Conservation (phyloP, 2,113 vertebrate species). For the Suricata suricatta region DNA sequence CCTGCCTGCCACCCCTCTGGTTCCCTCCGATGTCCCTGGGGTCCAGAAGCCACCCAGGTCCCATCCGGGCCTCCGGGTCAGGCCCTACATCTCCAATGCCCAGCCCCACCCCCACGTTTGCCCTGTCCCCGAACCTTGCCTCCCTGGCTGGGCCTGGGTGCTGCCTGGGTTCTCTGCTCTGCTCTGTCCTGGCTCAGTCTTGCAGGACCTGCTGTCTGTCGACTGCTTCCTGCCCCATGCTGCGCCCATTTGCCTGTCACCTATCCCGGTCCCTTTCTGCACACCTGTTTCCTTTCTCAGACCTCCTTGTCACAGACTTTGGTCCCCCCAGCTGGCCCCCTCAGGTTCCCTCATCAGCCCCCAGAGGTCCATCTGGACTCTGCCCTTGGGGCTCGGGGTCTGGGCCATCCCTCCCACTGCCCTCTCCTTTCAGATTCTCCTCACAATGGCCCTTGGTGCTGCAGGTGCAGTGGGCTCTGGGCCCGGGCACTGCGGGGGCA, state of each 20-base stretch:
- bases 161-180: not conserved
- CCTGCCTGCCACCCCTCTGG: not conserved
- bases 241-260: accelerated
- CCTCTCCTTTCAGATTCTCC: conserved; percentile 74
- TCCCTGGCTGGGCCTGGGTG: no score
- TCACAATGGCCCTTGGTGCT: conserved; percentile 74
- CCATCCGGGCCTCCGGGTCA: not conserved
- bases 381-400: not conserved
- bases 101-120: no score
- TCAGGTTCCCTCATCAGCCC: not conserved
- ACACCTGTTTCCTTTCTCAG: not conserved
- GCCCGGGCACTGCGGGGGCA: conserved; percentile 58
- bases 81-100: no score
- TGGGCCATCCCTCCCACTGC: not conserved
- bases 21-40: not conserved
- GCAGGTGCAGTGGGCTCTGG: conserved; percentile 44
- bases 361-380: not conserved
- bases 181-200: not conserved
- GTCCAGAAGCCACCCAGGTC: not conserved
- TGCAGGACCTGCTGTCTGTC: no score
- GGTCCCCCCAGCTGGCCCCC: not conserved
- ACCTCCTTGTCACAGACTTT: not conserved
- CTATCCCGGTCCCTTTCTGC: not conserved
- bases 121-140: not conserved
- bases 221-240: not conserved